These are phyloP conservation scores for Clangula hyemalis DNA, from an alignment of 2,797 vertebrate genomes.

Conservation along the genomic window DNA sequence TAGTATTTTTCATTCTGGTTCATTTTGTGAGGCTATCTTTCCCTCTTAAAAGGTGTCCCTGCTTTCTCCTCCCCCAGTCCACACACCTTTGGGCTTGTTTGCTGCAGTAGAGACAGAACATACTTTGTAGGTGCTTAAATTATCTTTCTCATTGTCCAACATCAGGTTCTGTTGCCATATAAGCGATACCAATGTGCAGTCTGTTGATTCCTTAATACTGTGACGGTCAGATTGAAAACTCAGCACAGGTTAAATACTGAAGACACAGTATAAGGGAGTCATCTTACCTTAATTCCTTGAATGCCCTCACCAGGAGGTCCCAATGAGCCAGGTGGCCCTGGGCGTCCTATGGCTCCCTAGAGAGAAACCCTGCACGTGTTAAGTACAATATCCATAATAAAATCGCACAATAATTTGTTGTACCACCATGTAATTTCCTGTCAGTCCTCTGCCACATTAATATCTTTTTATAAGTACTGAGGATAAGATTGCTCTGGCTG, in stretches of 20 bases:
- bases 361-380: not conserved
- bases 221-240: not conserved
- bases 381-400: not conserved
- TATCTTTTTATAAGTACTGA: not conserved
- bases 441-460: not conserved
- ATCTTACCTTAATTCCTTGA: slow-evolving; percentile 90
- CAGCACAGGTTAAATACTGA: not conserved
- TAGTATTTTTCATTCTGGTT: not conserved
- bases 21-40: not conserved
- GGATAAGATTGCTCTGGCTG: not conserved
- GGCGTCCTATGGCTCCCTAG: slow-evolving; percentile 85
- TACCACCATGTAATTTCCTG: not conserved
- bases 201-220: not conserved
- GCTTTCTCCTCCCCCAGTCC: not conserved
- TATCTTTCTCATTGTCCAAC: not conserved
- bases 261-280: not conserved
- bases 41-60: not conserved
- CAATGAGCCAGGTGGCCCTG: slow-evolving; percentile 81
- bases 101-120: not conserved
- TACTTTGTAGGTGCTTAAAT: not conserved
- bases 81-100: not conserved
- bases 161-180: not conserved
- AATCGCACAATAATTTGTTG: not conserved
- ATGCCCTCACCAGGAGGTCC: slow-evolving; percentile 89
- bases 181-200: not conserved